Evolutionary conservation across 2,797 vertebrate species (phyloP), one percentile per base, ranked within the genome.

Genomic region (Orientallactaga sibirica): DNA sequence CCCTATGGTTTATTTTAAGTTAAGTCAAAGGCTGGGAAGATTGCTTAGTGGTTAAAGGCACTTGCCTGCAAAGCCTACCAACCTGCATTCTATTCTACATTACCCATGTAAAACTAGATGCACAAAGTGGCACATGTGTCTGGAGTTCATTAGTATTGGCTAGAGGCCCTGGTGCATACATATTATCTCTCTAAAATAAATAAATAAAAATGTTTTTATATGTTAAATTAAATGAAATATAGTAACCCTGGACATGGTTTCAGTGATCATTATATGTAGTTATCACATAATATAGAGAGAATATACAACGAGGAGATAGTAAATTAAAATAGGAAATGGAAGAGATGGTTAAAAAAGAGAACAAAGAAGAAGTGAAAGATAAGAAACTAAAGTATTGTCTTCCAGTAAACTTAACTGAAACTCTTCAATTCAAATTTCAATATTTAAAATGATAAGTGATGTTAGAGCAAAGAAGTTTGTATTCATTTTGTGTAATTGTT

Each of bases 401-500:
- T 91, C 33, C 10, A 43, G 27, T 70, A 81, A 85, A 67, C 55
- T 62, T 96, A 84, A 73, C 52, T 87, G 48, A n/a, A 80, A 77
- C n/a, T 80, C 86, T 79, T 55, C 20, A 73, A 71, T 91, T 95
- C n/a, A 85, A 78, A 94, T 81, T 48, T 77, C 74, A 79, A 29
- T 86, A 93, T 92, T 80, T 84, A 83, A 94, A 92, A 92, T 95
- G 92, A 81, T 11, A 92, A 94, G 29, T n/a, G 18, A 33, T 86
- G 41, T 24, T 80, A 58, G 91, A 89, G 41, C 61, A 92, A 94
- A 90, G 55, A 90, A 89, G 81, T 94, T 95, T 89, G 75, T 87
- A 91, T 96, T 95, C 81, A 76, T 96, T 95, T 96, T 95, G 74
- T 91, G 19, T 96, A 95, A 97, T 90, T 95, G 68, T 84, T 96